A percentile compares a stretch with the other conserved stretches of the same genome.
Evolutionary conservation across 1,140 invertebrate genomes (phyloP).

Genomic region (Choristoneura fumiferana): DNA sequence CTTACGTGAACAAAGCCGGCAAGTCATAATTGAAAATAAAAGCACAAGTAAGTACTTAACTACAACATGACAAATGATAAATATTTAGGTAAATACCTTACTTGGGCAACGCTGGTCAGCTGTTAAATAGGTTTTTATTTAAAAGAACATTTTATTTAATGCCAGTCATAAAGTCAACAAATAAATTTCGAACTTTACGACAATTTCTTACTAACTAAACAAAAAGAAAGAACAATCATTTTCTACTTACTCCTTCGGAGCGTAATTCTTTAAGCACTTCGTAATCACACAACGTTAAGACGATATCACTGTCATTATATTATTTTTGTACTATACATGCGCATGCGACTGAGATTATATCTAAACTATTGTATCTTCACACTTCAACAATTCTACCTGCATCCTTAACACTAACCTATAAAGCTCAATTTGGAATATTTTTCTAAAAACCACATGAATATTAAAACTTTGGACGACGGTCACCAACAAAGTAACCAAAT

Average conservation of each 20-base stretch:
- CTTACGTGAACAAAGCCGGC: too few species aligned
- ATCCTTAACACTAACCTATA: background rate
- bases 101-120: too few species aligned
- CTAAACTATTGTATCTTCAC: background rate
- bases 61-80: too few species aligned
- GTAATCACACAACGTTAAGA: conserved; percentile 21
- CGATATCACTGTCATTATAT: conserved; percentile 37
- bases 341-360: conserved; percentile 21
- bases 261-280: conserved; percentile 21
- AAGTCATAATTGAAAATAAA: too few species aligned
- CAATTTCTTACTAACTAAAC: background rate
- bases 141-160: too few species aligned
- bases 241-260: conserved; percentile 17
- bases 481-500: background rate
- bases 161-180: too few species aligned
- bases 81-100: too few species aligned
- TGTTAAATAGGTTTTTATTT: too few species aligned
- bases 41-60: too few species aligned
- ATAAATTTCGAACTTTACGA: too few species aligned
- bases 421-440: background rate
- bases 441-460: background rate
- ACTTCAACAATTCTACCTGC: background rate
- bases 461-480: background rate
- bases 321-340: conserved; percentile 31
- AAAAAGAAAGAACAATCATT: conserved; percentile 28